Evolutionary conservation across 2,888 invertebrate species (phyloP).

Genomic region (Schizaphis graminum): DNA sequence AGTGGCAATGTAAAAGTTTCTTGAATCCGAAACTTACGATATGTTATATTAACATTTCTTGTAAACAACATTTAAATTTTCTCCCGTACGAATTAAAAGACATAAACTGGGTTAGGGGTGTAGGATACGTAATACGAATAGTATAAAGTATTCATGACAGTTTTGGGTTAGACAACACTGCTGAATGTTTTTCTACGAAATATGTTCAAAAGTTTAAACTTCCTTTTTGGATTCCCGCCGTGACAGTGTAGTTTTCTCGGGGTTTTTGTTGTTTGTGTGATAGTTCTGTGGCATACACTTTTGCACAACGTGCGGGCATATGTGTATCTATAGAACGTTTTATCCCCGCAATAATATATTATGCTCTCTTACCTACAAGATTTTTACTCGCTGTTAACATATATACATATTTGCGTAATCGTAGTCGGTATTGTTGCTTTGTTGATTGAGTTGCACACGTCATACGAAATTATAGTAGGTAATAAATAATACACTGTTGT

Average conservation of each 20-base stretch:
- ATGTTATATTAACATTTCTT: conserved; percentile 24
- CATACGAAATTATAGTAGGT: not conserved
- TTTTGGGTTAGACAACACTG: not conserved
- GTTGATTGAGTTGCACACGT: not conserved
- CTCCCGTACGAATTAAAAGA: conserved; percentile 37
- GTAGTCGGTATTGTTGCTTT: not conserved
- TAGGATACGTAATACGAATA: not conserved
- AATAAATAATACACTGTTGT: not conserved
- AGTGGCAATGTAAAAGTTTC: not conserved
- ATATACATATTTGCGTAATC: not conserved
- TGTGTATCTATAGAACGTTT: not conserved
- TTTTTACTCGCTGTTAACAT: not conserved
- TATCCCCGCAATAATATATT: not conserved
- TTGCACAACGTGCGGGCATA: not conserved
- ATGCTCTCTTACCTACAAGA: not conserved
- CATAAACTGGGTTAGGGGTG: not conserved
- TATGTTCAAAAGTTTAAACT: conserved; percentile 59
- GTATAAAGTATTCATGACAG: conserved; percentile 40
- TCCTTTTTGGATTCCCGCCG: conserved; percentile 23
- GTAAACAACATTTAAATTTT: conserved; percentile 10
- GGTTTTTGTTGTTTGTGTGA: conserved; percentile 38
- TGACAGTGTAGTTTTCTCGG: not conserved
- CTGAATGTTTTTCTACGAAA: conserved; percentile 36
- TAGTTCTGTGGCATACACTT: not conserved
- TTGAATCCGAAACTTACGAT: not conserved